Percentiles rank a stretch among this genome's conserved stretches.
phyloP scores from a whole-genome alignment of 2,888 invertebrate genomes.

The Hirtodrosophila cameraria region DNA sequence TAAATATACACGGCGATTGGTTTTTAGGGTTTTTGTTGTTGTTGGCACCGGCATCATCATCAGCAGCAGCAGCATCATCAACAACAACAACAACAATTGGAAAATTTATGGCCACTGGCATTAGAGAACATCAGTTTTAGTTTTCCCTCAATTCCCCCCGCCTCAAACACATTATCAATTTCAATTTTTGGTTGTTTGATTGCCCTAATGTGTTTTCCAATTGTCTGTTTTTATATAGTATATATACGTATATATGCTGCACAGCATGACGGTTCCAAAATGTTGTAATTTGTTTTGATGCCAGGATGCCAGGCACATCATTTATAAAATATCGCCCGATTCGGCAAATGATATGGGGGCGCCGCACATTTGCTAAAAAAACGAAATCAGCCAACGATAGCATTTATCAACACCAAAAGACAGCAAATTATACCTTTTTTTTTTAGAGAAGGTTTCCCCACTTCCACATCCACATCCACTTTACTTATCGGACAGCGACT shows the following conservation, averaged over 20 bases:
- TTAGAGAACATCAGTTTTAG: constrained; percentile 75
- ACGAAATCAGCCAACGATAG: constrained; percentile 37
- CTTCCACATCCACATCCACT: constrained; percentile 49
- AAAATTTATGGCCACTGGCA: constrained; percentile 73
- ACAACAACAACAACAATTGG: constrained; percentile 45
- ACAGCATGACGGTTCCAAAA: constrained; percentile 58
- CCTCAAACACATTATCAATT: constrained; percentile 67
- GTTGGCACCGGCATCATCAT: constrained; percentile 35
- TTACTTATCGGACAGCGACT: constrained; percentile 53
- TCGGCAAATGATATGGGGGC: constrained; percentile 41
- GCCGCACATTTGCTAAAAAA: constrained; percentile 66
- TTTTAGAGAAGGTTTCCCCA: constrained; percentile 21
- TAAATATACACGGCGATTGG: constrained; percentile 53
- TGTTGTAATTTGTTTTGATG: constrained; percentile 71
- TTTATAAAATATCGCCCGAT: constrained; percentile 59
- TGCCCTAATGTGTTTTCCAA: constrained; percentile 77
- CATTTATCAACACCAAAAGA: constrained; percentile 58
- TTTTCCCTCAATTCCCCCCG: constrained; percentile 29
- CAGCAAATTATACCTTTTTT: constrained; percentile 53
- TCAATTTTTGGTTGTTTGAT: constrained; percentile 77
- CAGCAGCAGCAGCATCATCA: constrained; percentile 30
- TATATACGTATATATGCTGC: constrained; percentile 35
- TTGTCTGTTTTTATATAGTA: constrained; percentile 48
- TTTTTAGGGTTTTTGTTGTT: constrained; percentile 68
- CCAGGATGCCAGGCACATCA: constrained; percentile 69